Evolutionary conservation across 2,113 vertebrate species (phyloP), one percentile per base, ranked within the genome.

Genomic region (Fulica atra): DNA sequence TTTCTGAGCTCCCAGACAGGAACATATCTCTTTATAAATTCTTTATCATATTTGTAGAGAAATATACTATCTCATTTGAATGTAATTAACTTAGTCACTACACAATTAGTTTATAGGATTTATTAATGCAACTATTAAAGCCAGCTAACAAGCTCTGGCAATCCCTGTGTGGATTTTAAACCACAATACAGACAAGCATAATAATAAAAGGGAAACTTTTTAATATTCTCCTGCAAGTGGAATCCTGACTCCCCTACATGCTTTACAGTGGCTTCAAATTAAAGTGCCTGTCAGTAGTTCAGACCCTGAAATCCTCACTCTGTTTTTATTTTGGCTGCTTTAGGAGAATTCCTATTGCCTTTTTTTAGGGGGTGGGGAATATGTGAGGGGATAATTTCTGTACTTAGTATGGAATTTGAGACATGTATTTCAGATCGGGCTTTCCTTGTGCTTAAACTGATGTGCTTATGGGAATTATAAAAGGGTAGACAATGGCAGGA

Each of bases 121-220:
- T 96, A 97, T 97, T 97, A 97, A 96, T 96, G 97, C 89, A 89
- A 69, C 94, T 85, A 82, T 96, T 97, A 95, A 96, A 97, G 91
- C 63, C 60, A 88, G 80, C 85, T 98, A 97, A 96, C 97, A 97
- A 96, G 96, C 88, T 86, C 68, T 96, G 88, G 72, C 81, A 93
- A 91, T 96, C 89, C 96, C 96, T 96, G 0, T 36, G 97, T 96
- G 94, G 74, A 85, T 94, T 96, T 71, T 92, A 95, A 95, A 87
- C 54, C 65, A 60, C 89, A 53, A 89, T 81, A 71, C 44, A 89
- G 77, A 87, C 78, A 79, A 81, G 65, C 51, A 82, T 73, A 88
- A 81, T 81, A 81, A 94, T 28, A 88, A 85, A 91, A 92, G 12
- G 16, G 94, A 71, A 23, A 42, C 81, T 81, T 78, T 82, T 88